These are phyloP conservation scores for Dendronephthya gigantea DNA, from an alignment of 64 coral and sea anemone species.

Conservation along the genomic window DNA sequence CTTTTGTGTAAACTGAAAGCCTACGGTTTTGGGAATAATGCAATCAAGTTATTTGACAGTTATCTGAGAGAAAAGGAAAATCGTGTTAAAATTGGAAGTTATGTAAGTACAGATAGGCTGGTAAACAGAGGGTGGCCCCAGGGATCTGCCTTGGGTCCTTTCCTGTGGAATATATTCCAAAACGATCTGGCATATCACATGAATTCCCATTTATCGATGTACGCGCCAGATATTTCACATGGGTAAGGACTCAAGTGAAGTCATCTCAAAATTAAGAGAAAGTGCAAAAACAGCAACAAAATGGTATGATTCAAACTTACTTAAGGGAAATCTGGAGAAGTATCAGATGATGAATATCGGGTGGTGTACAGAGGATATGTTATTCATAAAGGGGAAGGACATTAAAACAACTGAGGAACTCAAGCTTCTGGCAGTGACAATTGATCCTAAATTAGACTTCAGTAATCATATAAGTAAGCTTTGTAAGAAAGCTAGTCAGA, in stretches of 20 bases:
- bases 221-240: neutral
- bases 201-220: neutral
- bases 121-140: neutral
- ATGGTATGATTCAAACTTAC: neutral
- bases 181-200: neutral
- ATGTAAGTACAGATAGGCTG: neutral
- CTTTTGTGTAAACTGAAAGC: neutral
- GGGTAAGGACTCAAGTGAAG: neutral
- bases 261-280: neutral
- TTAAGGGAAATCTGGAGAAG: neutral
- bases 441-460: no score
- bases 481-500: slow-evolving; percentile 26
- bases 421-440: no score
- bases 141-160: neutral
- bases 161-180: neutral
- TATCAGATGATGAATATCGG: neutral
- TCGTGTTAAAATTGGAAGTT: neutral
- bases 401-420: no score
- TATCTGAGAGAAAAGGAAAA: neutral
- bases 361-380: no score
- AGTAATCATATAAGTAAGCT: neutral
- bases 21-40: neutral
- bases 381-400: no score
- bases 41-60: neutral
- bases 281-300: neutral